A percentile compares a stretch with the other conserved stretches of the same genome.
Conservation (phyloP, 2,113 vertebrate species). For the Lophius piscatorius region DNA sequence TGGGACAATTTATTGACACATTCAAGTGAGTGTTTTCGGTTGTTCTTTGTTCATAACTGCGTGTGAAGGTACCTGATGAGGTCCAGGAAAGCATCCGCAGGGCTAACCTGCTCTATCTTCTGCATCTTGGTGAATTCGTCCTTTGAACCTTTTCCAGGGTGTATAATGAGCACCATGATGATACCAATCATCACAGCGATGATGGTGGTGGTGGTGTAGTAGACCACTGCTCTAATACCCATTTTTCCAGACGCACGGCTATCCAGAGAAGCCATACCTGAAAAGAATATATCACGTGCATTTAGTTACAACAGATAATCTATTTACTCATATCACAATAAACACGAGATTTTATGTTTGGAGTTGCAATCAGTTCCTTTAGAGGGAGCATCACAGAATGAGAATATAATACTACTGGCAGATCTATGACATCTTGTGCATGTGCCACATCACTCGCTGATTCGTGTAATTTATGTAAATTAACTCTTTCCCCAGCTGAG, state of each 20-base stretch:
- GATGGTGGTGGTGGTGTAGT: conserved; percentile 95
- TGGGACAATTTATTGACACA: neutral
- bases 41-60: neutral
- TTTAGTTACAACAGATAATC: neutral
- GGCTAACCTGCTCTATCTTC: conserved; percentile 88
- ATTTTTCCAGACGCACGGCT: conserved; percentile 95
- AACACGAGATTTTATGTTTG: neutral
- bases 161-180: conserved; percentile 94
- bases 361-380: conserved; percentile 10
- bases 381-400: conserved; percentile 28
- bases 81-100: conserved; percentile 96
- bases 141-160: conserved; percentile 92
- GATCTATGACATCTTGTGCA: neutral
- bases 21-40: neutral
- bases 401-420: no score
- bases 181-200: conserved; percentile 96
- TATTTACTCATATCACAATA: no score
- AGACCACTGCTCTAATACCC: conserved; percentile 92
- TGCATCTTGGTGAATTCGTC: conserved; percentile 89
- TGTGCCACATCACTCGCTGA: no score
- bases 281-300: neutral
- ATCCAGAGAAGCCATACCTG: conserved; percentile 95
- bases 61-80: conserved; percentile 88
- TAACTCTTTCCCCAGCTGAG: no score
- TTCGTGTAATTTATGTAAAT: no score